These are phyloP conservation scores for Hypena proboscidalis DNA, from an alignment of 2,888 invertebrate species.

Conservation along the genomic window DNA sequence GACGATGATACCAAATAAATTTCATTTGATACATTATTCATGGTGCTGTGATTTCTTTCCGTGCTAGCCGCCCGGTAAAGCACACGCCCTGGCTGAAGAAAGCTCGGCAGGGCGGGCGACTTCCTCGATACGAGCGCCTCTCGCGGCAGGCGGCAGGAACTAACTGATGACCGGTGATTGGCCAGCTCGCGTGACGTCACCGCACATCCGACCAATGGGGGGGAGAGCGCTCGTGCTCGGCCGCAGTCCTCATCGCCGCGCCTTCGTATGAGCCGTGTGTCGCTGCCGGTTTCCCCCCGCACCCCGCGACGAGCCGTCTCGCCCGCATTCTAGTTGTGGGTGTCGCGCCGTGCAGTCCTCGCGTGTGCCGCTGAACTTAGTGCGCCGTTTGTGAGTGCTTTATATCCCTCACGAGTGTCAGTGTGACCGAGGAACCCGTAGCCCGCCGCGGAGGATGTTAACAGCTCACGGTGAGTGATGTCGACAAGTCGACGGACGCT, in stretches of 20 bases:
- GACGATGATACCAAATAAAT: conserved; percentile 30
- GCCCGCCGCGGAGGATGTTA: conserved; percentile 82
- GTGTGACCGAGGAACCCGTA: conserved; percentile 78
- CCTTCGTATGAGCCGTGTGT: conserved; percentile 81
- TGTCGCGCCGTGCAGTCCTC: conserved; percentile 83
- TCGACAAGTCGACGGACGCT: conserved; percentile 61
- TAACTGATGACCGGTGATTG: conserved; percentile 61
- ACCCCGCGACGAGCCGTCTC: conserved; percentile 72
- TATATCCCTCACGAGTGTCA: conserved; percentile 81
- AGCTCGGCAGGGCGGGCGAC: conserved; percentile 82
- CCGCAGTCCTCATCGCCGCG: conserved; percentile 82
- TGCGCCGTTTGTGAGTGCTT: conserved; percentile 84
- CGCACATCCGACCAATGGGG: conserved; percentile 71
- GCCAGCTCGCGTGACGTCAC: conserved; percentile 74
- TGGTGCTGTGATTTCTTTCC: conserved; percentile 56
- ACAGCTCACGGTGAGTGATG: conserved; percentile 83
- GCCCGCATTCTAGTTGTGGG: conserved; percentile 85
- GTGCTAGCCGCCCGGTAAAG: conserved; percentile 71
- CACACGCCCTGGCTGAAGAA: conserved; percentile 81
- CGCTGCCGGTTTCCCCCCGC: conserved; percentile 71
- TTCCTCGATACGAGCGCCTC: conserved; percentile 71
- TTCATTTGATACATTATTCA: conserved; percentile 49
- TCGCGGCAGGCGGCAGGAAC: conserved; percentile 58
- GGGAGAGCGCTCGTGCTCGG: conserved; percentile 70
- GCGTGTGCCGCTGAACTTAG: conserved; percentile 81